Base-by-base conservation (phyloP, 2,797 vertebrate species). In the Enteromius argenteus region DNA sequence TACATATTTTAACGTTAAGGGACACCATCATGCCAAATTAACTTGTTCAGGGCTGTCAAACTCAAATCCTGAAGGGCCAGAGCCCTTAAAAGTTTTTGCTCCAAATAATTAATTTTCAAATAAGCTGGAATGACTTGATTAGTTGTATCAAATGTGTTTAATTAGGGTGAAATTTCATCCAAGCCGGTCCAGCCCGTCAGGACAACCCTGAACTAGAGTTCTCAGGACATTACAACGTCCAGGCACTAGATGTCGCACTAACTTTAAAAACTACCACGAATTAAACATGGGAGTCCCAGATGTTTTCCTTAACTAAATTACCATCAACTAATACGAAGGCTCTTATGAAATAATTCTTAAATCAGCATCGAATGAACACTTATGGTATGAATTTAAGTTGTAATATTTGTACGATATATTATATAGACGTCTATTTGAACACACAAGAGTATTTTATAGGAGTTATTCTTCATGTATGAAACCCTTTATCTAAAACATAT, bases 161-260 rank as follows among this genome's bases (percentile, higher is more conserved):
- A 53, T 53, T 19, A 13, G 10, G n/a, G 56, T 11, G 9, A 58
- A 10, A 58, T 4, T 21, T 56, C 3, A 58, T 23, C 0, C 17
- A 19, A 2, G 49, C 49, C 7, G 49, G 51, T 5, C 51, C 51
- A 17, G 19, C 6, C 19, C 19, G 7, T 21, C 9, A n/a, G 23
- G n/a, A 23, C n/a, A 23, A 23, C 10, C 10, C 56, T 58, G 3
- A 32, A 64, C 69, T 51, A 51, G 2, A 27, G 6, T 10, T 21
- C 27, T 49, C 15, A 3, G 4, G n/a, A 23, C 32, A 69, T 42
- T 69, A 69, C 62, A 64, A 3, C 8, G 17, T 66, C 19, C 3
- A 7, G 23, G 2, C 81, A 77, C 46, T 19, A 83, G 81, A 77
- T 77, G 81, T 68, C 81, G 73, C 81, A 15, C n/a, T 44, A 32